Conservation (phyloP, 2,113 vertebrate species). For the Nipponia nippon region DNA sequence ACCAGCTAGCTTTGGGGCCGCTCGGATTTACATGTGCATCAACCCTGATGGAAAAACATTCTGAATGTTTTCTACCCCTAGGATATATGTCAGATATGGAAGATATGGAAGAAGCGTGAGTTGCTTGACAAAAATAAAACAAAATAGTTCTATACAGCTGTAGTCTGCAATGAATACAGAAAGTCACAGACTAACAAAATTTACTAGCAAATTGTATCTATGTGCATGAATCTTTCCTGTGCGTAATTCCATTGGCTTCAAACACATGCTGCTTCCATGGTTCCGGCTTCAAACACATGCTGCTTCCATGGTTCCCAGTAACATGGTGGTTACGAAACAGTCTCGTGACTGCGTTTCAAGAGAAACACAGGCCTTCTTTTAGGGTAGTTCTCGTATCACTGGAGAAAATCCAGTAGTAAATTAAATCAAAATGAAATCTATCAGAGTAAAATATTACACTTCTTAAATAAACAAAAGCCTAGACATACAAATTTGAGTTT, state of each 20-base stretch:
- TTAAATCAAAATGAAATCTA: background rate
- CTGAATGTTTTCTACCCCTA: background rate
- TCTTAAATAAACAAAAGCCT: conserved; percentile 12
- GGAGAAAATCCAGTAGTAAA: conserved; percentile 33
- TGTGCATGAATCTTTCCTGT: background rate
- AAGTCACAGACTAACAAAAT: background rate
- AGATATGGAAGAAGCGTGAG: background rate
- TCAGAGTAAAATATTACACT: background rate
- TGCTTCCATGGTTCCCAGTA: background rate
- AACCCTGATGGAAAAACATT: background rate
- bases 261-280: background rate
- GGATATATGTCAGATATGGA: background rate
- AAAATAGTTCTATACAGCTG: background rate
- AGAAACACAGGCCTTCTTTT: background rate
- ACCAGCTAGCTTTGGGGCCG: background rate
- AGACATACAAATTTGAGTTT: background rate
- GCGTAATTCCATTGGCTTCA: background rate
- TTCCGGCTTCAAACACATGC: background rate
- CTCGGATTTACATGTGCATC: background rate
- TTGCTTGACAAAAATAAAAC: background rate
- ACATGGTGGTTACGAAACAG: background rate
- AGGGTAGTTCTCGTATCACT: background rate
- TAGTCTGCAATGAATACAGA: background rate
- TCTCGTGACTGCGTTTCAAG: background rate
- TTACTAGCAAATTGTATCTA: background rate